phyloP scores from a whole-genome alignment of 2,888 invertebrate species.

The Malthinus seriepunctatus region DNA sequence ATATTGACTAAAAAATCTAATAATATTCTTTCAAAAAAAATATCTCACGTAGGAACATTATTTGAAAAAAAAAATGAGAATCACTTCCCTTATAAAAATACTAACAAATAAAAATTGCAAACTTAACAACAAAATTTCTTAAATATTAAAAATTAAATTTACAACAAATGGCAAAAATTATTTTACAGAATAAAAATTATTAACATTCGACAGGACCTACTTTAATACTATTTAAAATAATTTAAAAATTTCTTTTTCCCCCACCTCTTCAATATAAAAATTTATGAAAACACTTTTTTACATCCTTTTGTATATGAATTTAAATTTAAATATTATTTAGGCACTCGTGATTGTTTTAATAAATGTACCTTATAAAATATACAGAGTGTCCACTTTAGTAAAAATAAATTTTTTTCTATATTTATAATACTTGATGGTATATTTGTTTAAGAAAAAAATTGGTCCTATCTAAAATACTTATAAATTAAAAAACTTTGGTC shows the following conservation, averaged over 20 bases:
- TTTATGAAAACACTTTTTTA: no score
- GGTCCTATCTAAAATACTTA: slow-evolving; percentile 8
- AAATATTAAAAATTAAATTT: background rate
- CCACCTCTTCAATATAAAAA: no score
- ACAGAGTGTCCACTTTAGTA: background rate
- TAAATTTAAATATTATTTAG: background rate
- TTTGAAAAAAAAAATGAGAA: background rate
- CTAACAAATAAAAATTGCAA: background rate
- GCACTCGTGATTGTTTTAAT: background rate
- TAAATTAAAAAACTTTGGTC: slow-evolving; percentile 22
- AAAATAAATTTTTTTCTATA: background rate
- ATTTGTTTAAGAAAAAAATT: slow-evolving; percentile 3
- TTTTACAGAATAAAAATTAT: background rate
- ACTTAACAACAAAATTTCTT: background rate
- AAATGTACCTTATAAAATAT: background rate
- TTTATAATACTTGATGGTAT: slow-evolving; percentile 1
- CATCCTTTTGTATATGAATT: no score
- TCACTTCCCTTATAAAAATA: background rate
- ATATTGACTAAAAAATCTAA: background rate
- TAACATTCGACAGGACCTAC: background rate
- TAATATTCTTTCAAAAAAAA: background rate
- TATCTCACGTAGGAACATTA: background rate
- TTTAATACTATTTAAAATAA: no score
- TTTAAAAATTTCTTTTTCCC: no score
- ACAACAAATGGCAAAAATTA: background rate